A percentile compares a stretch with the other conserved stretches of the same genome.
Conservation (phyloP, 2,888 invertebrate genomes). For the Choristoneura rosaceana region DNA sequence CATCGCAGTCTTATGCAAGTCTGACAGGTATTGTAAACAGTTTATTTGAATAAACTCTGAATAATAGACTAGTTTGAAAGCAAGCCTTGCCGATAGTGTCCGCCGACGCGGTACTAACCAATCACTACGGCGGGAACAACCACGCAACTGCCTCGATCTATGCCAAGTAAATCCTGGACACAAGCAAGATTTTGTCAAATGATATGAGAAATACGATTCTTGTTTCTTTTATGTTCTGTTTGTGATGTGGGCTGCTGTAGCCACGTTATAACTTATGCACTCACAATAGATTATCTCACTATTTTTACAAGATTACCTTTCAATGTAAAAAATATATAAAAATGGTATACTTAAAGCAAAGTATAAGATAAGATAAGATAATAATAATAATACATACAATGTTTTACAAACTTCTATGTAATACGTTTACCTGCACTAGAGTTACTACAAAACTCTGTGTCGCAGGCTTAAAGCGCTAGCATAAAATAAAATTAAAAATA, state of each 20-base stretch:
- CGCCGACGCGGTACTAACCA: slow-evolving; percentile 45
- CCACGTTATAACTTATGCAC: neutral
- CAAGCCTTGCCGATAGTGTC: slow-evolving; percentile 44
- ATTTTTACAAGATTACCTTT: no score
- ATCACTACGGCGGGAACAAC: slow-evolving; percentile 40
- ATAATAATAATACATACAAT: no score
- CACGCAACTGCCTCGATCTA: slow-evolving; percentile 44
- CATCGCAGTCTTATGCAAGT: slow-evolving; percentile 33
- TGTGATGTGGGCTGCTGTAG: slow-evolving; percentile 7
- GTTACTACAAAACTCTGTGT: no score
- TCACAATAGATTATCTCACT: no score
- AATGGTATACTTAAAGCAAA: no score
- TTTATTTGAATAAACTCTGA: slow-evolving; percentile 44
- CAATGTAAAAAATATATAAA: no score
- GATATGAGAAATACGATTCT: slow-evolving; percentile 37
- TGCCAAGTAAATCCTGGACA: slow-evolving; percentile 37
- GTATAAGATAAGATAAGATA: no score
- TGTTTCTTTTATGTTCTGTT: slow-evolving; percentile 33
- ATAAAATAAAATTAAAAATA: no score
- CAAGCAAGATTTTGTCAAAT: slow-evolving; percentile 35
- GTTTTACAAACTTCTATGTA: no score
- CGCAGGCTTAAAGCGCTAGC: no score
- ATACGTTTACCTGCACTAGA: no score
- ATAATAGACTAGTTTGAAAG: slow-evolving; percentile 43
- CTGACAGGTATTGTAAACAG: slow-evolving; percentile 40